Evolutionary conservation across 2,888 invertebrate species (phyloP).

Genomic region (Hanleya hanleyi): DNA sequence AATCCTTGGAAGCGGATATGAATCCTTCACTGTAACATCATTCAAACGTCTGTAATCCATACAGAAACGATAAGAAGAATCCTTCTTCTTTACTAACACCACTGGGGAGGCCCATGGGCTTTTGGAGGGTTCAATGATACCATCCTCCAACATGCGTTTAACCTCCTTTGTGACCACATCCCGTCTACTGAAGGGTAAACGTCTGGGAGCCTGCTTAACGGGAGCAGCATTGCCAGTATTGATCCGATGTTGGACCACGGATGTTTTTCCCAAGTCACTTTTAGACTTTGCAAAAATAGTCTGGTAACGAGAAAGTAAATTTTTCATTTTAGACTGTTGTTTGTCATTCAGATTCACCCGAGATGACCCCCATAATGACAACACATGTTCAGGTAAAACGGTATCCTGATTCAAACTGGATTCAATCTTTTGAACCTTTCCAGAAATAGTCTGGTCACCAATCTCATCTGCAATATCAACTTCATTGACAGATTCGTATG

Average conservation of each 20-base stretch:
- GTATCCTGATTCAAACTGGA: too few species aligned
- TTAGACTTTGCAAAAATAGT: background rate
- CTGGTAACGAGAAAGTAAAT: background rate
- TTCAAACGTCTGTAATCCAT: slow-evolving; percentile 17
- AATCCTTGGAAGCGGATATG: slow-evolving; percentile 10
- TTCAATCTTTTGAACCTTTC: too few species aligned
- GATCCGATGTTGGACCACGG: slow-evolving; percentile 6
- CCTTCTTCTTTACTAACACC: slow-evolving; percentile 14
- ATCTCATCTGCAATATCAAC: too few species aligned
- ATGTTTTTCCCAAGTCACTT: slow-evolving; percentile 8
- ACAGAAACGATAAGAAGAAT: slow-evolving; percentile 16
- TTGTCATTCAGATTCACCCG: too few species aligned
- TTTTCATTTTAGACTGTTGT: background rate
- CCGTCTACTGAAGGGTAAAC: background rate
- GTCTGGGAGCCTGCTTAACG: slow-evolving; percentile 1
- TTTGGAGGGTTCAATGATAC: slow-evolving; percentile 17
- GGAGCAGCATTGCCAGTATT: background rate
- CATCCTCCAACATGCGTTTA: slow-evolving; percentile 10
- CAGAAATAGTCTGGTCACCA: too few species aligned
- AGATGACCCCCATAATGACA: too few species aligned
- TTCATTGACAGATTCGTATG: too few species aligned
- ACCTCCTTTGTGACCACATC: slow-evolving; percentile 10
- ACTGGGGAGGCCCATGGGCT: slow-evolving; percentile 23
- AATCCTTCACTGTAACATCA: slow-evolving; percentile 15
- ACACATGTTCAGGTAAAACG: too few species aligned